Base-by-base conservation (phyloP, 2,797 vertebrate species). In the Echeneis naucrates region DNA sequence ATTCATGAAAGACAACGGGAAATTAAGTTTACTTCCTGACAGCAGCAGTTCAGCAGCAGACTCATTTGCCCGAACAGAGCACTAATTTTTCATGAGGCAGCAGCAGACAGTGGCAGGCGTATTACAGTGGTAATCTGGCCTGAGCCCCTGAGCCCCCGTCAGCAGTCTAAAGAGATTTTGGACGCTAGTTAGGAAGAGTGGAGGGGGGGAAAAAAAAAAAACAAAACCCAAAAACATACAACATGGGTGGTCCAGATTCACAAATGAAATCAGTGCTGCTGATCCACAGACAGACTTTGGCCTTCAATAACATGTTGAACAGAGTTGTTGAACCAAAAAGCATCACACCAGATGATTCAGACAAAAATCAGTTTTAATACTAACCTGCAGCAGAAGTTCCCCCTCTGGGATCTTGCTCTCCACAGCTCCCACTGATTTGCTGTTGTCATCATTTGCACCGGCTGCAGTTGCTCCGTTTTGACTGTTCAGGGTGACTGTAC, bases 341-440 rank as follows among this genome's bases (percentile, higher is more conserved):
- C 19, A 47, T 9, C 4, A 4, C n/a, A 45, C 10, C 4, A 11
- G 44, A 21, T 45, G 44, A 45, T 21, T 21, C n/a, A 45, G 44
- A 45, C 4, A 9, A 9, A 47, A 40, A 24, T 11, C 4, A 32
- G 56, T 27, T 30, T 66, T 0, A 64, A 47, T 14, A 89, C 90
- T 84, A 56, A 96, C 95, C 95, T 94, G 93, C 33, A 96, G 87
- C 56, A 96, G 78, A 35, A 95, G 92, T 42, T 95, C 93, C 0
- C 94, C 94, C 71, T 95, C 95, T 0, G 88, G 87, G 42, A 95
- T 77, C 0, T 55, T 87, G 63, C 53, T 12, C 0, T 90, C 88
- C 17, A 24, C 5, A 7, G 3, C 67, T 77, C 57, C 78, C 0
- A 17, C 16, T 48, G 87, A 32, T 50, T 81, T 79, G 13, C 56